These are phyloP conservation scores for Takifugu ocellatus DNA, from an alignment of 2,797 vertebrate genomes.

Conservation along the genomic window DNA sequence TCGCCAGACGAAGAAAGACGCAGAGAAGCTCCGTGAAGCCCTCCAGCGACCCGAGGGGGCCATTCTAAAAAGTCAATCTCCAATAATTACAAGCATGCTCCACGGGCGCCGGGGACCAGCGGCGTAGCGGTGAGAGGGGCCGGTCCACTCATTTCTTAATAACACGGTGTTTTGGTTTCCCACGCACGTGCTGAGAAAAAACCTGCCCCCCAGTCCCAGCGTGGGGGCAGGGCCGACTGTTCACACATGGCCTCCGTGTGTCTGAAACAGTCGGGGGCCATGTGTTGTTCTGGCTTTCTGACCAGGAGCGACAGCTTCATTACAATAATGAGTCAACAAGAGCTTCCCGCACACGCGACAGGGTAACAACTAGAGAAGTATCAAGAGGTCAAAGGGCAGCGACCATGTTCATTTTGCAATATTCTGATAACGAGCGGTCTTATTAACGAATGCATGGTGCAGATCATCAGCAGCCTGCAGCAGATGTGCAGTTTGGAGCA, in stretches of 20 bases:
- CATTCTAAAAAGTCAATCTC: slow-evolving; percentile 42
- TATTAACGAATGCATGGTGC: background rate
- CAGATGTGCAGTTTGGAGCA: slow-evolving; percentile 1
- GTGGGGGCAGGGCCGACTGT: slow-evolving; percentile 4
- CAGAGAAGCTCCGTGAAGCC: background rate
- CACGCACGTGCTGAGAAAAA: slow-evolving; percentile 19
- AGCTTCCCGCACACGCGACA: slow-evolving; percentile 4
- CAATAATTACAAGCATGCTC: slow-evolving; percentile 37
- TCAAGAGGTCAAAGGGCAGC: slow-evolving; percentile 18
- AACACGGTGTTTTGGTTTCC: slow-evolving; percentile 29
- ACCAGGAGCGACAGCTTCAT: background rate
- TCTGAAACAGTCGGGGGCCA: background rate
- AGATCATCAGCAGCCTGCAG: background rate
- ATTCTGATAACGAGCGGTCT: background rate
- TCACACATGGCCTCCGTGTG: slow-evolving; percentile 12
- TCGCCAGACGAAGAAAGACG: slow-evolving; percentile 16
- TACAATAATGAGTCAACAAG: background rate
- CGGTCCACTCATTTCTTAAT: slow-evolving; percentile 29
- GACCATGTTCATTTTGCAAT: background rate
- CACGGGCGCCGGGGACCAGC: slow-evolving; percentile 9
- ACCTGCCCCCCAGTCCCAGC: background rate
- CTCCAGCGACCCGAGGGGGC: slow-evolving; percentile 9
- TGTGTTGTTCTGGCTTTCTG: background rate
- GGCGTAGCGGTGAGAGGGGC: slow-evolving; percentile 21
- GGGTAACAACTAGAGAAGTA: slow-evolving; percentile 17